Evolutionary conservation across 2,888 invertebrate species (phyloP).

Genomic region (Branchellion lobata): DNA sequence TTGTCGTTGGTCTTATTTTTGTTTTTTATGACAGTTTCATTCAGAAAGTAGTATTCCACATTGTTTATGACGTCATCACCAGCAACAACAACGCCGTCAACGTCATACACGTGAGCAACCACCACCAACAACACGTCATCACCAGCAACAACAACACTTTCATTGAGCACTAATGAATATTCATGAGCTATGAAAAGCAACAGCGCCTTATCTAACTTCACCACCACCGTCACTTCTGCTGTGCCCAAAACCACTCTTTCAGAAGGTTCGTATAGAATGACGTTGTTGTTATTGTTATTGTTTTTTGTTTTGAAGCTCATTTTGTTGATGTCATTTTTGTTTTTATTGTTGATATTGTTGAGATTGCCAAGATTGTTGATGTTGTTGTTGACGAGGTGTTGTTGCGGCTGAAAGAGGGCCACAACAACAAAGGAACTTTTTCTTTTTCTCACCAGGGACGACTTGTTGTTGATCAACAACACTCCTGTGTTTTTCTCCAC

Average conservation of each 20-base stretch:
- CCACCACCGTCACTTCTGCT: not conserved
- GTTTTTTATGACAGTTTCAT: conserved; percentile 52
- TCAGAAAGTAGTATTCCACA: conserved; percentile 51
- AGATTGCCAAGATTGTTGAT: not conserved
- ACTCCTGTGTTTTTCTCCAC: not conserved
- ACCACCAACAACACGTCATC: not conserved
- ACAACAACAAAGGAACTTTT: not conserved
- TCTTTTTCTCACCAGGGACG: not conserved
- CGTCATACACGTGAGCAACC: not conserved
- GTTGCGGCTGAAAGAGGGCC: not conserved
- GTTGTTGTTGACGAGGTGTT: not conserved
- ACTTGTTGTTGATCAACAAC: not conserved
- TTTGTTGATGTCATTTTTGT: too few species aligned
- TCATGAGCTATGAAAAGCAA: not conserved
- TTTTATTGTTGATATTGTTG: not conserved
- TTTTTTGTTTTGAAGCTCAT: not conserved
- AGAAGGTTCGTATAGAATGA: not conserved
- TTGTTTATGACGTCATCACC: not conserved
- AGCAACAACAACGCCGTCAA: not conserved
- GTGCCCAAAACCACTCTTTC: not conserved
- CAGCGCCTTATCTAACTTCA: not conserved
- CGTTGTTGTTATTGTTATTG: not conserved
- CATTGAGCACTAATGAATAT: too few species aligned
- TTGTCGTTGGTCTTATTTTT: conserved; percentile 56
- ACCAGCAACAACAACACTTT: not conserved